Conservation (phyloP, 2,888 invertebrate genomes). For the Oeneis ivallda region DNA sequence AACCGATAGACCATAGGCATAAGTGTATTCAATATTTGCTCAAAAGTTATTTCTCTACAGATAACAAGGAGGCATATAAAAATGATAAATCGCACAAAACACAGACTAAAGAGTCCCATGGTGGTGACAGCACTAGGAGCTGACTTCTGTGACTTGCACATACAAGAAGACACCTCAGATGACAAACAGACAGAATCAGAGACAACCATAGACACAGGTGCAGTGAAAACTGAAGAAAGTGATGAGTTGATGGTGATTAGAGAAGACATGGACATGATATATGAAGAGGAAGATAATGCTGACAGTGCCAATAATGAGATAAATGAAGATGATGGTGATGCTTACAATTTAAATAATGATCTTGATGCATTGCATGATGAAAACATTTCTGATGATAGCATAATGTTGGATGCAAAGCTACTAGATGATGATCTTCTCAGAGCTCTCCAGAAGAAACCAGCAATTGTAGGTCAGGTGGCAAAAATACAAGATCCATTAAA, state of each 20-base stretch:
- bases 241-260: not conserved
- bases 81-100: not conserved
- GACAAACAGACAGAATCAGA: not conserved
- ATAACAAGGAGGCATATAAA: not conserved
- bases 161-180: not conserved
- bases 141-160: not conserved
- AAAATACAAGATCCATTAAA: not conserved
- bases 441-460: not conserved
- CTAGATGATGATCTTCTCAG: too few species aligned
- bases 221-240: not conserved
- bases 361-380: too few species aligned
- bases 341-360: too few species aligned
- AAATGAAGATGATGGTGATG: too few species aligned
- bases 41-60: not conserved
- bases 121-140: not conserved
- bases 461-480: too few species aligned
- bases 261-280: not conserved
- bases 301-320: too few species aligned
- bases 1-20: too few species aligned
- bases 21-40: too few species aligned
- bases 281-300: too few species aligned
- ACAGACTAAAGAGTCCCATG: not conserved
- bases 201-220: not conserved
- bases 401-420: too few species aligned
- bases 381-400: too few species aligned